Conservation (phyloP, 2,797 vertebrate species). For the Nannoperca obscura region DNA sequence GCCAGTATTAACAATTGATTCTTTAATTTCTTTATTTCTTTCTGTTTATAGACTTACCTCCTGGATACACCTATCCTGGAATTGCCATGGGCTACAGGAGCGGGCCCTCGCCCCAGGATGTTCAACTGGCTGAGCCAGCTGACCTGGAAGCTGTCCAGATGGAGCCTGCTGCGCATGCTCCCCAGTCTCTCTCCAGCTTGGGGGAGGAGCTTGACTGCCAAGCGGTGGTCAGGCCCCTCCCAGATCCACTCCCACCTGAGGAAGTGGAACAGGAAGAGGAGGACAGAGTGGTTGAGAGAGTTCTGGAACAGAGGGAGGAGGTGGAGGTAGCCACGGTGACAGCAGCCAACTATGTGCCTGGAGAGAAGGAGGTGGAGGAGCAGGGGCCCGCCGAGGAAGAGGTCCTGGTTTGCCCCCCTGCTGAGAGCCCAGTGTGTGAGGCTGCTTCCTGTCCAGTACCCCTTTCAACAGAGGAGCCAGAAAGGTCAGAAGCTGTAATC, state of each 20-base stretch:
- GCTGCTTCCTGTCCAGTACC: constrained; percentile 71
- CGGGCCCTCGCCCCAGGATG: constrained; percentile 83
- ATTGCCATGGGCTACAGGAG: constrained; percentile 87
- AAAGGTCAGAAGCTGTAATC: constrained; percentile 76
- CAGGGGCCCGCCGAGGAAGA: constrained; percentile 69
- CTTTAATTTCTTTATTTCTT: constrained; percentile 36
- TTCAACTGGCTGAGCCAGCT: constrained; percentile 88
- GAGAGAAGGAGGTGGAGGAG: constrained; percentile 63
- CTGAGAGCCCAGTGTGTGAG: constrained; percentile 75
- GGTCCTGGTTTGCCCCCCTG: constrained; percentile 75
- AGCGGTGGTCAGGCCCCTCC: constrained; percentile 77
- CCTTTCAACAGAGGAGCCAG: constrained; percentile 68
- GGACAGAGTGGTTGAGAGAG: constrained; percentile 52
- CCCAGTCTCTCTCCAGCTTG: constrained; percentile 85
- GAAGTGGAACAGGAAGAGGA: constrained; percentile 70
- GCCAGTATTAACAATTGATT: constrained; percentile 4
- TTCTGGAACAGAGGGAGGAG: constrained; percentile 68
- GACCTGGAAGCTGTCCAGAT: constrained; percentile 91
- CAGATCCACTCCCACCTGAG: constrained; percentile 71
- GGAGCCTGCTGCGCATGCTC: constrained; percentile 88
- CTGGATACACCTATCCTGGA: constrained; percentile 88
- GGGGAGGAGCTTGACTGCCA: constrained; percentile 81
- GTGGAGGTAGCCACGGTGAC: constrained; percentile 60
- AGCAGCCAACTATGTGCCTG: constrained; percentile 72
- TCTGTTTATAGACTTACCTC: constrained; percentile 87